Base-by-base conservation (phyloP, 2,113 vertebrate genomes). In the Dromaius novaehollandiae region DNA sequence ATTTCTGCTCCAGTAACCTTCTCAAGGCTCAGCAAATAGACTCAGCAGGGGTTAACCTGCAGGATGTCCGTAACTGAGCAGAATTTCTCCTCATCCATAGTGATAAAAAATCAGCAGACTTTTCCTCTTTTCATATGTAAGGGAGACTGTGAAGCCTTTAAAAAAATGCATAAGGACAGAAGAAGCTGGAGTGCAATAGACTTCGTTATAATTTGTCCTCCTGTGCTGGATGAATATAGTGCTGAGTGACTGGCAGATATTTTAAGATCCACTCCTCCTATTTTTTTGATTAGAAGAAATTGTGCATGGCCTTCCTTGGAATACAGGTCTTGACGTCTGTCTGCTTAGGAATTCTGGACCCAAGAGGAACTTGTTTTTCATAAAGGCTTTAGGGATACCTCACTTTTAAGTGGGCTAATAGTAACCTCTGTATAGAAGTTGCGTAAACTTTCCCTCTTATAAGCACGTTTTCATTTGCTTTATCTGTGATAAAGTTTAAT, bases 51-150 rank as follows among this genome's bases (percentile, higher is more conserved):
- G 73, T 89, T 95, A 93, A 86, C 38, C 84, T 75, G 81, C 77
- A 96, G 92, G 90, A 96, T 83, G 88, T 79, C 94, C 85, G 73
- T 74, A 75, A 91, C 81, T 40, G 75, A 95, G 46, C 22, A 94
- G 90, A 91, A 68, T 61, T 95, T 88, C 64, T 90, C 84, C 53
- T 89, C 71, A 92, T 82, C 36, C 0, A 1, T n/a, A 89, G 68
- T 70, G 68, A 93, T 83, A 89, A 94, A 92, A 95, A 94, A 82
- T 85, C 93, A 95, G 87, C 82, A 97, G 84, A 89, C 71, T 93
- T 91, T 89, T 93, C 36, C 53, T 94, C 89, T 97, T 96, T 96
- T 97, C 71, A 85, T 88, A 89, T 88, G 75, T 82, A 89, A 89
- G 89, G 44, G 36, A 92, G 78, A 95, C 34, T 63, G 46, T 40